Evolutionary conservation across 2,113 vertebrate species (phyloP), one percentile per base, ranked within the genome.

Genomic region (Ursus arctos): DNA sequence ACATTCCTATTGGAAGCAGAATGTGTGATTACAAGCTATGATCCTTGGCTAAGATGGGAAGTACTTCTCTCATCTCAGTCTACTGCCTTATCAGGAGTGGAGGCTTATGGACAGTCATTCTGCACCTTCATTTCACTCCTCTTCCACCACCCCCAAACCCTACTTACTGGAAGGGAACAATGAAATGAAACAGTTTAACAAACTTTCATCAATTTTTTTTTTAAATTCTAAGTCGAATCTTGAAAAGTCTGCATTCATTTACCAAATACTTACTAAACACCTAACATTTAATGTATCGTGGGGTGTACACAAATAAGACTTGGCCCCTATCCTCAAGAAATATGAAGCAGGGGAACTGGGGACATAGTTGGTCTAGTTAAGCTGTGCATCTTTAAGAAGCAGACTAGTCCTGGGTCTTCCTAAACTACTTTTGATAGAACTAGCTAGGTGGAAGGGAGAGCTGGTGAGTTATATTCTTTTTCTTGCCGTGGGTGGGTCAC

Each of bases 311-410:
- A 91, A 77, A 94, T 51, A 40, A 91, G 15, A 76, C 40, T 91
- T 80, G 69, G 40, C 18, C 40, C 14, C 21, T 83, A 47, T 12
- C 22, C 19, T 67, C 49, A 51, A 88, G 69, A 11, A 91, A n/a
- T 95, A 72, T 63, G 80, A 93, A 96, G 16, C 49, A 92, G 63
- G 36, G 18, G 11, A 77, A 69, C 40, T 19, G 53, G 22, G 47
- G n/a, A 33, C 7, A n/a, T 91, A 40, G 71, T 84, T 86, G 40
- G 77, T 85, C 15, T 89, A 67, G 21, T 90, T 96, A 85, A 89
- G 21, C 26, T 87, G 11, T 74, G 36, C 31, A 65, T 88, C 21
- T 59, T 89, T 89, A 96, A 89, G 57, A 76, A 77, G 31, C 76
- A 79, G 21, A 87, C 40, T 63, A 53, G n/a, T 87, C 36, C 51